These are phyloP conservation scores for Tilapia sparmanii DNA, from an alignment of 2,113 vertebrate genomes.

Conservation along the genomic window DNA sequence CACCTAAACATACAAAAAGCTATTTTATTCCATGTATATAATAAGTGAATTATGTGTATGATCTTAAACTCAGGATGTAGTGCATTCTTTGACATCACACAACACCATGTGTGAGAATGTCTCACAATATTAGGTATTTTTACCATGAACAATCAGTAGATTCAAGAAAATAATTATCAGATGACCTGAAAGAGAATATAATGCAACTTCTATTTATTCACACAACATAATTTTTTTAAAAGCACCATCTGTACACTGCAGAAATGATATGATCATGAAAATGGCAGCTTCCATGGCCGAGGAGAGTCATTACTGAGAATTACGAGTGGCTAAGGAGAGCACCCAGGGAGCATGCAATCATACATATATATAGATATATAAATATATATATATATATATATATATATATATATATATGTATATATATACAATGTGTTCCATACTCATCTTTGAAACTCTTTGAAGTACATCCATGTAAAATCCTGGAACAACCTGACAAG, in stretches of 20 bases:
- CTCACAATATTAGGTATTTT: neutral
- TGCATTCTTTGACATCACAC: neutral
- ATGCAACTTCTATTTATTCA: neutral
- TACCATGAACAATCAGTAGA: neutral
- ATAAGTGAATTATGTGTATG: neutral
- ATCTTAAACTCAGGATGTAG: neutral
- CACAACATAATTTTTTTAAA: neutral
- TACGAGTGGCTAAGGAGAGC: neutral
- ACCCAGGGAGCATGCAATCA: constrained; percentile 19
- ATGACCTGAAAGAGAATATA: neutral
- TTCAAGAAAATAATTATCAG: neutral
- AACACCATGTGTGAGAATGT: neutral
- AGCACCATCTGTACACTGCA: neutral
- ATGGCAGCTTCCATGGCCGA: neutral
- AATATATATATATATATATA: neutral
- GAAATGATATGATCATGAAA: neutral
- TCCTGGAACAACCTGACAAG: neutral
- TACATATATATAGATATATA: neutral
- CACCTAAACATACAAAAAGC: neutral
- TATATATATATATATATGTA: neutral
- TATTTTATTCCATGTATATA: neutral
- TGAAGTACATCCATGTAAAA: neutral
- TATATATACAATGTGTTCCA: neutral
- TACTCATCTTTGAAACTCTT: neutral
- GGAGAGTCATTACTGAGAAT: constrained; percentile 36